Percentiles rank a stretch among this genome's conserved stretches.
Conservation (phyloP, 2,888 invertebrate species). For the Leptinotarsa haldemani region DNA sequence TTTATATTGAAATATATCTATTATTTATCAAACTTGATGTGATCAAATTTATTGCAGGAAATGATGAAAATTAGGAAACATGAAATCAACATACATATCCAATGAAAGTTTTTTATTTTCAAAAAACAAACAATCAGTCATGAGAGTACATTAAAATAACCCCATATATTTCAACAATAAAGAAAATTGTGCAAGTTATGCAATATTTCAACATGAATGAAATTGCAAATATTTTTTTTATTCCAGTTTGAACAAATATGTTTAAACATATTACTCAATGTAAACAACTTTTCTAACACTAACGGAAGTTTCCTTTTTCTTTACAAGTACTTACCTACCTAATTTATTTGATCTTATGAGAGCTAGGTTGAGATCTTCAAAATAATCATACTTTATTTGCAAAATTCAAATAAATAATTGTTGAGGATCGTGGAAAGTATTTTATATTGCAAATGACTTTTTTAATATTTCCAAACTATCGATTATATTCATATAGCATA, state of each 20-base stretch:
- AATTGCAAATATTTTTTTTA: neutral
- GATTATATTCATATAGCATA: neutral
- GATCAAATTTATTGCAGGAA: no score
- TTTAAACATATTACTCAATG: neutral
- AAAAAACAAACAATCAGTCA: conserved; percentile 33
- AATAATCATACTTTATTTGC: no score
- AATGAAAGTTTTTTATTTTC: conserved; percentile 15
- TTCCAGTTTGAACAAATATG: no score
- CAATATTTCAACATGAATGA: neutral
- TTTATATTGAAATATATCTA: no score
- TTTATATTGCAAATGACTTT: no score
- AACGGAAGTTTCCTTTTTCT: no score
- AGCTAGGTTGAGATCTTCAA: neutral
- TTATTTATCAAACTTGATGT: no score
- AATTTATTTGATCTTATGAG: no score
- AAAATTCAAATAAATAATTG: neutral
- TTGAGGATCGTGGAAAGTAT: neutral
- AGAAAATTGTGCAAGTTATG: neutral
- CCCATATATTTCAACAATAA: neutral
- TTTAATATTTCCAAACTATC: neutral
- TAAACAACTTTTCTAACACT: no score
- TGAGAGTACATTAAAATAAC: conserved; percentile 21
- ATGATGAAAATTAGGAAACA: no score
- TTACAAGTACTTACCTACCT: no score
- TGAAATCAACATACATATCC: neutral